A percentile compares a stretch with the other conserved stretches of the same genome.
These are phyloP conservation scores for Chlorops oryzae DNA, from an alignment of 1,140 invertebrate genomes.

Conservation along the genomic window DNA sequence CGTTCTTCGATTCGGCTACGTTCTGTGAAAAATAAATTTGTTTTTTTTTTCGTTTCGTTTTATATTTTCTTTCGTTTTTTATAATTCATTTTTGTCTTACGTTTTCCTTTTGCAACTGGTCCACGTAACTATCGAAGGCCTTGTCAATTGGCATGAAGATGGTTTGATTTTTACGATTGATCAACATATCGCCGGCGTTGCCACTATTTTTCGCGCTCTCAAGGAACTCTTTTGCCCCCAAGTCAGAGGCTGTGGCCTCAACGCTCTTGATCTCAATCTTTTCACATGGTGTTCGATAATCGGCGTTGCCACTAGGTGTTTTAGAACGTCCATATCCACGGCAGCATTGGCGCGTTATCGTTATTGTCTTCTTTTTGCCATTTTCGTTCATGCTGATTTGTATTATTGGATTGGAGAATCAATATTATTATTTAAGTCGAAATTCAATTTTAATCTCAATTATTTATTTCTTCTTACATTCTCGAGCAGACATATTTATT, in stretches of 20 bases:
- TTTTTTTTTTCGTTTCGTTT: too few relatives aligned
- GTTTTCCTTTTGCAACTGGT: conserved; percentile 34
- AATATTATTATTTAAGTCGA: background rate
- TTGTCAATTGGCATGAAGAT: conserved; percentile 55
- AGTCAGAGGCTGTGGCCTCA: conserved; percentile 50
- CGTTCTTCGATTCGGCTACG: conserved; percentile 31
- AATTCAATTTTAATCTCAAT: conserved; percentile 6
- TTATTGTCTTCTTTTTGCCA: conserved; percentile 54
- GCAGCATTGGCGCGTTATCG: conserved; percentile 57
- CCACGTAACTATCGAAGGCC: conserved; percentile 50
- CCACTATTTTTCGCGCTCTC: conserved; percentile 48
- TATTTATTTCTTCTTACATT: conserved; percentile 47
- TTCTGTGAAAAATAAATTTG: conserved; percentile 20
- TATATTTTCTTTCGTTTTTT: too few relatives aligned
- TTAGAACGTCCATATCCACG: conserved; percentile 54
- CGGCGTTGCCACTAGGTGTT: conserved; percentile 43
- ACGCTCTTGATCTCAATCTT: conserved; percentile 52
- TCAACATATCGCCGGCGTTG: conserved; percentile 47
- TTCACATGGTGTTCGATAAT: conserved; percentile 49
- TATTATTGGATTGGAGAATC: conserved; percentile 3
- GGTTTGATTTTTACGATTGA: conserved; percentile 47
- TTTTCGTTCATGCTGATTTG: conserved; percentile 51
- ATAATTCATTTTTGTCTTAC: too few relatives aligned
- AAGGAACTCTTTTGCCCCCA: conserved; percentile 53
- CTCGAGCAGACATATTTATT: conserved; percentile 55